Percentiles rank a stretch among this genome's conserved stretches.
Conservation (phyloP, 2,113 vertebrate genomes). For the Pelobates fuscus region DNA sequence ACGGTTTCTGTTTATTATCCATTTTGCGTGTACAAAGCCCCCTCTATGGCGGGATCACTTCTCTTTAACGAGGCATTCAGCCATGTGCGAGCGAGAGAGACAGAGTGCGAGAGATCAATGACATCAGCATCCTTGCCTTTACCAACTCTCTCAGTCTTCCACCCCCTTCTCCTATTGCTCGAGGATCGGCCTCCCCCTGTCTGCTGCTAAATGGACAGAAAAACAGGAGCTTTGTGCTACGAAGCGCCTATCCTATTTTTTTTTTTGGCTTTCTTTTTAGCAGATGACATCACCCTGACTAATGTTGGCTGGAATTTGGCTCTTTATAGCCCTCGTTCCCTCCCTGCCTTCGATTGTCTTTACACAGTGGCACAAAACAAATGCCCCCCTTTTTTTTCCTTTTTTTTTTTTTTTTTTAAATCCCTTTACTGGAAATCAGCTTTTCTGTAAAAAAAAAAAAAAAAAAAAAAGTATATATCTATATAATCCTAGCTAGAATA, state of each 20-base stretch:
- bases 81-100: not conserved
- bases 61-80: not conserved
- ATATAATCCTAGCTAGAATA: too few relatives aligned
- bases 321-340: not conserved
- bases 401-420: too few relatives aligned
- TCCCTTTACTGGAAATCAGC: not conserved
- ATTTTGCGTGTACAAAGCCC: not conserved
- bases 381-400: not conserved
- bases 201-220: not conserved
- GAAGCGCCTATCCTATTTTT: not conserved
- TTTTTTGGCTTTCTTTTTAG: conserved; percentile 3
- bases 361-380: not conserved
- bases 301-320: not conserved
- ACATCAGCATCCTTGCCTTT: not conserved
- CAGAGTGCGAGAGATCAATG: not conserved
- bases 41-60: not conserved
- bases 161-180: not conserved
- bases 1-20: not conserved
- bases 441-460: too few relatives aligned
- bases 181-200: not conserved
- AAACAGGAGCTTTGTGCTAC: conserved; percentile 15
- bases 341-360: not conserved
- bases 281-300: conserved; percentile 10
- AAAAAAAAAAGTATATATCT: too few relatives aligned
- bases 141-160: not conserved